These are phyloP conservation scores for Oplegnathus fasciatus DNA, from an alignment of 2,113 vertebrate species.

Conservation along the genomic window DNA sequence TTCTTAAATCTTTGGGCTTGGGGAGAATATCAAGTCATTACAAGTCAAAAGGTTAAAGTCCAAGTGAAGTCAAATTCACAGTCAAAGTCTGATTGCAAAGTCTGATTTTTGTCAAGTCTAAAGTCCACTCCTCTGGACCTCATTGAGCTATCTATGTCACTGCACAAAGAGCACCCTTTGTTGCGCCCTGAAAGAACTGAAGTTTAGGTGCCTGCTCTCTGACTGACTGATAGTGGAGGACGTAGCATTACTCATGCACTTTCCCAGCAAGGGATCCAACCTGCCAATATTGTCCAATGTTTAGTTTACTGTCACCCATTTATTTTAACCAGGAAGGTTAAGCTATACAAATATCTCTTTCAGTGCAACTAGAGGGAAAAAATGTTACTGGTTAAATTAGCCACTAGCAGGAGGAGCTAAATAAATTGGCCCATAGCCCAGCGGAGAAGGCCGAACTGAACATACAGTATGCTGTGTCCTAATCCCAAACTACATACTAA, in stretches of 20 bases:
- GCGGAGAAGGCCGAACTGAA: background rate
- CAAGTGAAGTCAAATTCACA: background rate
- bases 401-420: slow-evolving; percentile 1
- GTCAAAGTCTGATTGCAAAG: too few species aligned
- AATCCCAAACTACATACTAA: background rate
- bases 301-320: slow-evolving; percentile 29
- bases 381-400: background rate
- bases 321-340: slow-evolving; percentile 2
- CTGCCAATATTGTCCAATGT: slow-evolving; percentile 33
- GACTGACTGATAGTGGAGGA: background rate
- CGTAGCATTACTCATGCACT: background rate
- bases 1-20: background rate
- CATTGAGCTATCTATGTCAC: background rate
- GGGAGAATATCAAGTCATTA: background rate
- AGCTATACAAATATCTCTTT: slow-evolving; percentile 23
- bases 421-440: background rate
- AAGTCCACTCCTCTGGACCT: background rate
- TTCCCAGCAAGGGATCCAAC: slow-evolving; percentile 16
- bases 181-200: background rate
- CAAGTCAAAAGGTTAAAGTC: background rate
- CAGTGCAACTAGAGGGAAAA: background rate
- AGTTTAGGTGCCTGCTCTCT: background rate
- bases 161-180: slow-evolving; percentile 27
- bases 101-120: background rate
- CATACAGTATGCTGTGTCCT: background rate